A percentile compares a stretch with the other conserved stretches of the same genome.
phyloP scores from a whole-genome alignment of 2,888 invertebrate genomes.

The Epistrophella euchroma region DNA sequence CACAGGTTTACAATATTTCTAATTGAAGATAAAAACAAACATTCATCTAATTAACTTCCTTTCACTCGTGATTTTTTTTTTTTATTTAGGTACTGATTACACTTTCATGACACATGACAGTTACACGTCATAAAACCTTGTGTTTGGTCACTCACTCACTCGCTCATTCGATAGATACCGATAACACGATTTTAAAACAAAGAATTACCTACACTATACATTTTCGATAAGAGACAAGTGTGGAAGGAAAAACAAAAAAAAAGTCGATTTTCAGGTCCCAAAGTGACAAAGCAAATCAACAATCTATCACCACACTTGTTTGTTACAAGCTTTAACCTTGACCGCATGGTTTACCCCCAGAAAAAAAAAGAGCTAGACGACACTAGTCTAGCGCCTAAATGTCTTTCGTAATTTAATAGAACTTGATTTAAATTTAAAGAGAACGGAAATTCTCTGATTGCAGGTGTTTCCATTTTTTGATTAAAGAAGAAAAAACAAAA shows the following conservation, averaged over 20 bases:
- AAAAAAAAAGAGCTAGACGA: not conserved
- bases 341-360: slow-evolving; percentile 42
- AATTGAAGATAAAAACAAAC: slow-evolving; percentile 19
- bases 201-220: slow-evolving; percentile 14
- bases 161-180: slow-evolving; percentile 30
- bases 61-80: slow-evolving; percentile 51
- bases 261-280: slow-evolving; percentile 49
- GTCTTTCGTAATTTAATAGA: slow-evolving; percentile 8
- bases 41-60: slow-evolving; percentile 60
- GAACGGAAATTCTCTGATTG: slow-evolving; percentile 15
- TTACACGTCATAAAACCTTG: slow-evolving; percentile 24
- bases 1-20: not conserved
- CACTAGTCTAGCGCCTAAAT: slow-evolving; percentile 31
- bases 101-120: slow-evolving; percentile 51
- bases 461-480: slow-evolving; percentile 21
- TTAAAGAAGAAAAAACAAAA: not conserved
- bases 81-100: slow-evolving; percentile 7
- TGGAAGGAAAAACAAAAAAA: slow-evolving; percentile 12
- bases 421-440: slow-evolving; percentile 12
- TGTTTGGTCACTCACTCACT: slow-evolving; percentile 24
- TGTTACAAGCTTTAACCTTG: slow-evolving; percentile 55
- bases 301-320: slow-evolving; percentile 15
- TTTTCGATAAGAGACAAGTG: slow-evolving; percentile 20
- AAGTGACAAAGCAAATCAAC: slow-evolving; percentile 3
- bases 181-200: slow-evolving; percentile 31